Evolutionary conservation across 2,113 vertebrate species (phyloP).

Genomic region (Poeciliopsis occidentalis): DNA sequence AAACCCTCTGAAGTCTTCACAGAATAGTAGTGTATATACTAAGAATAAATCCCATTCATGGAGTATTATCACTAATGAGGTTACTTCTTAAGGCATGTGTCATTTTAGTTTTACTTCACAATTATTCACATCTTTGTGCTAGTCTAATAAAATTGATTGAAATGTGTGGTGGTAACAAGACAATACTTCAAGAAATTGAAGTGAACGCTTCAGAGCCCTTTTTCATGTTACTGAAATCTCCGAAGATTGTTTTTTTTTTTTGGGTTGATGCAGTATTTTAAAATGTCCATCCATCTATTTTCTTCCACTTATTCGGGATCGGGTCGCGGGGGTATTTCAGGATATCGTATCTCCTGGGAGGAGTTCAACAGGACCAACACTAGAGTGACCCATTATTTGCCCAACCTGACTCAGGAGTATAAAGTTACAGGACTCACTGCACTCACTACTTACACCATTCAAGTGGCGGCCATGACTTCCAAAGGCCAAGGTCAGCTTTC

Average conservation of each 20-base stretch:
- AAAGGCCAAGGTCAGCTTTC: constrained; percentile 95
- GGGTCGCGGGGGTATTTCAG: constrained; percentile 67
- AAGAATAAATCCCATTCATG: not conserved
- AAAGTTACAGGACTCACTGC: constrained; percentile 95
- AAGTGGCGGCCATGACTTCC: constrained; percentile 96
- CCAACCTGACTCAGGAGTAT: constrained; percentile 94
- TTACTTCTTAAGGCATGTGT: not conserved
- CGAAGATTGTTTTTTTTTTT: not conserved
- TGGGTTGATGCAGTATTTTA: not conserved
- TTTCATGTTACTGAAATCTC: not conserved
- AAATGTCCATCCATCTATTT: not conserved
- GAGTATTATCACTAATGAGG: not conserved
- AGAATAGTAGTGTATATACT: not conserved
- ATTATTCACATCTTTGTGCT: not conserved
- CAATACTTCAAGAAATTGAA: not conserved
- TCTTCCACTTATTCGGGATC: too few relatives aligned
- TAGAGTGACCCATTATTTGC: constrained; percentile 93
- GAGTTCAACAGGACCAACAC: constrained; percentile 98
- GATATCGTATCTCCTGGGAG: constrained; percentile 99
- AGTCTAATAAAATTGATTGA: not conserved
- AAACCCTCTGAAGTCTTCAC: not conserved
- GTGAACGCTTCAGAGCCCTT: not conserved
- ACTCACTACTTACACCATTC: constrained; percentile 98
- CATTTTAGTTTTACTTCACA: not conserved
- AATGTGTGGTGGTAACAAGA: not conserved